These are phyloP conservation scores for Hycleus cichorii DNA, from an alignment of 1,140 invertebrate species.

Conservation along the genomic window DNA sequence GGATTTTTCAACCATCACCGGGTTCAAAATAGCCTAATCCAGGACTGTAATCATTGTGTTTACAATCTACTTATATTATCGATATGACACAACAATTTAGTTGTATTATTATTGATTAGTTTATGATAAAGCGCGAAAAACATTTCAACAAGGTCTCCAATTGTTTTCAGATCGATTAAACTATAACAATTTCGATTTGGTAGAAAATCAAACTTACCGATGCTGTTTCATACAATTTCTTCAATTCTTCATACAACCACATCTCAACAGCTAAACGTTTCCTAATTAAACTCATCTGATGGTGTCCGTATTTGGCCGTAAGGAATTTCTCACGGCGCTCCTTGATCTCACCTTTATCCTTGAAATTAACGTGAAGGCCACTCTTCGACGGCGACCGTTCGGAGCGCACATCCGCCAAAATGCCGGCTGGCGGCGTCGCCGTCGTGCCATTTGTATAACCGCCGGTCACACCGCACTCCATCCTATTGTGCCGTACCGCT, in stretches of 20 bases:
- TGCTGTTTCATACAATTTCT: constrained; percentile 69
- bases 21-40: too few relatives aligned
- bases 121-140: too few relatives aligned
- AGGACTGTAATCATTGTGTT: too few relatives aligned
- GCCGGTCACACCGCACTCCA: constrained; percentile 42
- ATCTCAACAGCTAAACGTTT: constrained; percentile 92
- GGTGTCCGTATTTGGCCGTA: constrained; percentile 92
- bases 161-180: too few relatives aligned
- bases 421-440: constrained; percentile 30
- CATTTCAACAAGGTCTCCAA: too few relatives aligned
- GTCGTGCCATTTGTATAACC: constrained; percentile 37
- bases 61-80: too few relatives aligned
- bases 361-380: constrained; percentile 81
- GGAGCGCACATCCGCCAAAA: constrained; percentile 45
- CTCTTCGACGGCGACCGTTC: constrained; percentile 69
- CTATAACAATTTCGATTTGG: too few relatives aligned
- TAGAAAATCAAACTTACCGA: not conserved
- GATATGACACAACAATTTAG: too few relatives aligned
- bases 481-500: constrained; percentile 16
- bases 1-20: too few relatives aligned
- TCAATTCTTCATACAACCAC: constrained; percentile 94
- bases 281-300: constrained; percentile 94
- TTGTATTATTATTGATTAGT: too few relatives aligned
- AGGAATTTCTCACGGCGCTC: constrained; percentile 88
- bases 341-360: constrained; percentile 74